Percentiles rank a stretch among this genome's conserved stretches.
Conservation (phyloP, 2,888 invertebrate species). For the Bimastos eiseni region DNA sequence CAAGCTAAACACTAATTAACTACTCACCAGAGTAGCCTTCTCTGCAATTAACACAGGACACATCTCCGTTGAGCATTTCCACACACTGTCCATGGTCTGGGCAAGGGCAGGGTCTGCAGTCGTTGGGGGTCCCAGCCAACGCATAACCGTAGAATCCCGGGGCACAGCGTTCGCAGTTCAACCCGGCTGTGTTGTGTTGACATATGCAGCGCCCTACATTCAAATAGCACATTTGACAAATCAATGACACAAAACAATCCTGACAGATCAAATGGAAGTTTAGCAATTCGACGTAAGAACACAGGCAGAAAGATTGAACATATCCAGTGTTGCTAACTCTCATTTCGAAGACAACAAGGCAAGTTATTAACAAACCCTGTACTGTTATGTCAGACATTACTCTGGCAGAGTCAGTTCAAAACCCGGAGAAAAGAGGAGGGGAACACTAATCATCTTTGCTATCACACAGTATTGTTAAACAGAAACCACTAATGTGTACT, state of each 20-base stretch:
- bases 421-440: too few relatives aligned
- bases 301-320: neutral
- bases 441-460: too few relatives aligned
- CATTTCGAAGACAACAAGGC: too few relatives aligned
- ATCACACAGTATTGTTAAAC: too few relatives aligned
- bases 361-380: too few relatives aligned
- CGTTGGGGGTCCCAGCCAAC: constrained; percentile 73
- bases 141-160: constrained; percentile 95
- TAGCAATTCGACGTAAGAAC: neutral
- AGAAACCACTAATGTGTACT: too few relatives aligned
- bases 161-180: constrained; percentile 82
- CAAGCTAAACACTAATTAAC: neutral
- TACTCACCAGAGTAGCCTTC: constrained; percentile 76
- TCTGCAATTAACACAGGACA: constrained; percentile 92
- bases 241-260: neutral
- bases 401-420: too few relatives aligned
- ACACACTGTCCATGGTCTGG: constrained; percentile 89
- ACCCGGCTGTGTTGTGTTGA: constrained; percentile 43
- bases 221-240: neutral
- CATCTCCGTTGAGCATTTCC: constrained; percentile 72
- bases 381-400: neutral
- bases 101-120: constrained; percentile 91
- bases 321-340: too few relatives aligned
- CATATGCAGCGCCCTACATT: constrained; percentile 41
- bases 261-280: neutral